These are phyloP conservation scores for Neoitamus cyanurus DNA, from an alignment of 2,888 invertebrate genomes.

Conservation along the genomic window DNA sequence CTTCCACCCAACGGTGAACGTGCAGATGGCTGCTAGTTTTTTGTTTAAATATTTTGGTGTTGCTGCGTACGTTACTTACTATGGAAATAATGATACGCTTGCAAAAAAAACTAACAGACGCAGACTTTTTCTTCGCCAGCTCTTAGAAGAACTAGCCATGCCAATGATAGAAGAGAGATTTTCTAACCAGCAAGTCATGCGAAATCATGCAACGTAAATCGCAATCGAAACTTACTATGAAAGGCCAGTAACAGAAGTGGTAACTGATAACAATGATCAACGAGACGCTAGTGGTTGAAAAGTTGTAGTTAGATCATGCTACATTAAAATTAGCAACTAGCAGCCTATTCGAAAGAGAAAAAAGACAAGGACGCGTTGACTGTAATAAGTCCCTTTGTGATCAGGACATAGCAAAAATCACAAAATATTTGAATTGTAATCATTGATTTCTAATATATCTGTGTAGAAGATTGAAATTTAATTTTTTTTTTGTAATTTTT, in stretches of 20 bases:
- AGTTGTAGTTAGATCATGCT: background rate
- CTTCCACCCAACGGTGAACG: background rate
- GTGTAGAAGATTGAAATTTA: conserved; percentile 9
- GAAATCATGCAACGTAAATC: background rate
- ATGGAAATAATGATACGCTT: conserved; percentile 44
- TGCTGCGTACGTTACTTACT: conserved; percentile 4
- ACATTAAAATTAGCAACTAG: conserved; percentile 31
- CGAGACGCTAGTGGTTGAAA: background rate
- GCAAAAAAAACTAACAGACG: conserved; percentile 31
- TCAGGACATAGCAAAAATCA: conserved; percentile 15
- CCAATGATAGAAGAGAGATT: conserved; percentile 38
- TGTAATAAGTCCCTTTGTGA: conserved; percentile 18
- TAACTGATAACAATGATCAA: background rate
- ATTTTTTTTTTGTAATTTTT: too few relatives aligned
- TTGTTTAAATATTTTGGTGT: conserved; percentile 18
- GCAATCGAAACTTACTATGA: conserved; percentile 3
- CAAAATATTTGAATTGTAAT: conserved; percentile 38
- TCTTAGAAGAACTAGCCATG: conserved; percentile 35
- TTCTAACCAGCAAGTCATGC: conserved; percentile 14
- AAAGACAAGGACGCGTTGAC: conserved; percentile 3
- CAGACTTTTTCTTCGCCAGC: conserved; percentile 39
- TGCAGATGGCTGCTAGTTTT: background rate
- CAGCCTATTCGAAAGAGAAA: background rate
- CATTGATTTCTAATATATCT: too few relatives aligned
- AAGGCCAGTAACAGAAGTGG: background rate